phyloP scores from a whole-genome alignment of 1,140 invertebrate species.

The Streblospio benedicti region DNA sequence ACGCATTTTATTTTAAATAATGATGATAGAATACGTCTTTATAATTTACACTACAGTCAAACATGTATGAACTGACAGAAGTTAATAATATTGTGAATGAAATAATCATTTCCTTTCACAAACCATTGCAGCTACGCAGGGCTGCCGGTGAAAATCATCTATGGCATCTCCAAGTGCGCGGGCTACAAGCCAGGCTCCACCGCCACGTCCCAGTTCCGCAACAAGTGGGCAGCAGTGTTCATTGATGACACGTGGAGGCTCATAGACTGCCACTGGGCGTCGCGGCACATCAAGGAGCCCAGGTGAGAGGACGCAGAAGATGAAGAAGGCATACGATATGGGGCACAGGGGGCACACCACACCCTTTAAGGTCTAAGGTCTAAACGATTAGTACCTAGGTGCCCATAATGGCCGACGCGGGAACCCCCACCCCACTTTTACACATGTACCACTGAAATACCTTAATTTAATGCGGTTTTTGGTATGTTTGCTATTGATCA shows the following conservation, averaged over 20 bases:
- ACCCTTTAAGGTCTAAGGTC: conserved; percentile 44
- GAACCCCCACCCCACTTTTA: too few species aligned
- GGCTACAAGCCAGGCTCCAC: conserved; percentile 93
- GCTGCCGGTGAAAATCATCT: conserved; percentile 95
- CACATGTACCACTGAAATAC: too few species aligned
- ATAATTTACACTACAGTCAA: too few species aligned
- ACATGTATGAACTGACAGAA: too few species aligned
- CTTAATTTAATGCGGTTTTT: too few species aligned
- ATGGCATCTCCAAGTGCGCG: conserved; percentile 96
- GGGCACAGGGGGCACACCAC: conserved; percentile 91
- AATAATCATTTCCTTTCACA: too few species aligned
- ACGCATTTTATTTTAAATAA: too few species aligned
- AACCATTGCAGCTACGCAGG: conserved; percentile 75
- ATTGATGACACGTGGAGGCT: conserved; percentile 95
- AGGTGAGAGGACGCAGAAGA: too few species aligned
- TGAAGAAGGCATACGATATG: conserved; percentile 97
- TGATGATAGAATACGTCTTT: too few species aligned
- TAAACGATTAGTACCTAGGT: conserved; percentile 16
- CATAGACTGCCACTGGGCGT: conserved; percentile 99
- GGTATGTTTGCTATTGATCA: too few species aligned
- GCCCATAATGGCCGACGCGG: too few species aligned
- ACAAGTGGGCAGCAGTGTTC: conserved; percentile 98
- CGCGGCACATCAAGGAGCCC: conserved; percentile 46
- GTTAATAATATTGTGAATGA: too few species aligned
- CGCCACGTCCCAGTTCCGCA: conserved; percentile 89